A percentile compares a stretch with the other conserved stretches of the same genome.
Conservation (phyloP, 2,797 vertebrate species). For the Lithobates sylvaticus region DNA sequence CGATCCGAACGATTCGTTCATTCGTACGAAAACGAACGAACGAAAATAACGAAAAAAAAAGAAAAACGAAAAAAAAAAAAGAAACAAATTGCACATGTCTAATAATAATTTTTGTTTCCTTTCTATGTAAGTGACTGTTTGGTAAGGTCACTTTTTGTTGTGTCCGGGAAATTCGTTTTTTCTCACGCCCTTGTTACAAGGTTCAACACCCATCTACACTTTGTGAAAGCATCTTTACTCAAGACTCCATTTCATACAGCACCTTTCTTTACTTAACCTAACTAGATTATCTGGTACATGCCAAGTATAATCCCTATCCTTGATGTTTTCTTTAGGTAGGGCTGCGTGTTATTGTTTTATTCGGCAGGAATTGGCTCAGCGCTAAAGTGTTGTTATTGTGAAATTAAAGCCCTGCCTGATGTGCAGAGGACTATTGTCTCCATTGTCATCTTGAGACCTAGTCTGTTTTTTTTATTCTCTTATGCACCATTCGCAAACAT, state of each 20-base stretch:
- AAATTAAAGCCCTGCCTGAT: not conserved
- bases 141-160: not conserved
- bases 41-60: too few species aligned
- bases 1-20: too few species aligned
- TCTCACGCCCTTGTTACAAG: constrained; percentile 36
- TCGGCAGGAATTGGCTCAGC: not conserved
- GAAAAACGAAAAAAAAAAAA: too few species aligned
- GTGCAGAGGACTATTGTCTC: not conserved
- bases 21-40: too few species aligned
- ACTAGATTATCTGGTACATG: constrained; percentile 6
- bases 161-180: not conserved
- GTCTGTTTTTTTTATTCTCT: not conserved
- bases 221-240: not conserved
- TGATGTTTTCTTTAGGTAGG: not conserved
- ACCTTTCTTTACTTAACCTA: not conserved
- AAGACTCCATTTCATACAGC: not conserved
- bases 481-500: not conserved
- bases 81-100: too few species aligned
- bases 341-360: not conserved
- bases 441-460: not conserved
- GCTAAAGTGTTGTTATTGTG: not conserved
- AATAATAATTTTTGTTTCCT: too few species aligned
- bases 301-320: not conserved
- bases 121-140: too few species aligned
- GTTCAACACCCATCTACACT: constrained; percentile 10